Base-by-base conservation (phyloP, 2,888 invertebrate genomes). In the Sphinx pinastri region DNA sequence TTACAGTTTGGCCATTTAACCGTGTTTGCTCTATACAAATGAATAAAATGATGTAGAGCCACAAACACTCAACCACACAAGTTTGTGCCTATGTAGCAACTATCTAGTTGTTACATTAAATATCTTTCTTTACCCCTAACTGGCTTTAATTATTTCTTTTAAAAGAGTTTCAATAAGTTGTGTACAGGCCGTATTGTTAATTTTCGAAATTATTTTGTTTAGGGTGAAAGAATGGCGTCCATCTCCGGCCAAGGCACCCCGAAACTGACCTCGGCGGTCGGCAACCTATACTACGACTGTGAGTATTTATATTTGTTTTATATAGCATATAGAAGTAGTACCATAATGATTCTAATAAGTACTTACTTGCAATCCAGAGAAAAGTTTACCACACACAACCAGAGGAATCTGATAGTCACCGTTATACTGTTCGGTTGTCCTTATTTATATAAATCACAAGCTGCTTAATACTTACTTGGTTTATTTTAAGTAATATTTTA, bases 261-360 rank as follows among this genome's bases (percentile, higher is more conserved):
- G 7, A 90, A 89, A 72, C 86, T 93, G 74, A 94, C 93, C 0
- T 92, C 93, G 0, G 84, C 88, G 8, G 93, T 93, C 49, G 93
- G 92, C 16, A 94, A 93, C 81, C 87, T 94, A 13, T 94, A 93
- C 81, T 94, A 94, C 73, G 93, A 94, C 72, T 93, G 93, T 94
- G 63, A 93, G 93, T 93, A 87, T 68, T 2, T 25, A 25, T 25
- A 25, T 25, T 25, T 2, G 25, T 25, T 25, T 25, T 25, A 25
- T 25, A 25, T 25, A 25, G 25, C 25, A 25, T 25, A 25, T 25
- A 25, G 1, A 25, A 25, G 25, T 25, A 25, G 25, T 25, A 2
- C 2, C 25, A 25, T 25, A 25, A 25, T 25, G 1, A 25, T 25
- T 25, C 25, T 25, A 25, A 2, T 25, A 25, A 25, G 25, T 25